Base-by-base conservation (phyloP, 2,888 invertebrate species). In the Athalia circularis region DNA sequence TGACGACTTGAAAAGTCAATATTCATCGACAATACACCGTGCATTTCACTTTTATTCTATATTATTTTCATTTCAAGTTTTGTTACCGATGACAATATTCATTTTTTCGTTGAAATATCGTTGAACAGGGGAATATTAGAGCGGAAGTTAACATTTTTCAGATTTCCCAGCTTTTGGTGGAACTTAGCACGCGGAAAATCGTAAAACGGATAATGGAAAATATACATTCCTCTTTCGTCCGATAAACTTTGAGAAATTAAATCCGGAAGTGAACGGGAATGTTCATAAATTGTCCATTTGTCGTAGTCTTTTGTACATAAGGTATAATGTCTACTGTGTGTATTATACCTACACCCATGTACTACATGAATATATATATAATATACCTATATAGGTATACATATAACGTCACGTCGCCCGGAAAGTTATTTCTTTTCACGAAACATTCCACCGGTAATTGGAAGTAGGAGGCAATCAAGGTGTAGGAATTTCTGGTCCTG, bases 371-470 rank as follows among this genome's bases (percentile, higher is more conserved):
- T 11, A 6, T 61, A 1, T 9, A 13, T 4, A 13, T n/a, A 6
- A 13, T 9, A 6, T n/a, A 61, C 61, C n/a, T 13, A 8, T 4
- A 15, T 8, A n/a, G 48, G 8, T 7, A 7, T 5, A 13, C 11
- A 11, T n/a, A 5, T 0, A 59, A 13, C 59, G 59, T 5, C 5
- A 7, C 4, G 52, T 52, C 68, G 11, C 29, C 6, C 29, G 50
- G 50, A 29, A 57, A 72, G 47, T 47, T 72, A 72, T 59, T 59
- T 72, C 57, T 72, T 72, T 72, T 72, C 45, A 2, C n/a, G 29
- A 57, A 57, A 72, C 57, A 72, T 72, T 72, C 72, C 72, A 29
- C 13, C 72, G 57, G 72, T 72, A 72, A 72, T 72, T 72, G 72
- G n/a, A 72, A 59, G 57, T 47, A 11, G 13, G 13, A 47, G 47